phyloP scores from a whole-genome alignment of 2,113 vertebrate species.

The Anarhynchus alexandrinus region DNA sequence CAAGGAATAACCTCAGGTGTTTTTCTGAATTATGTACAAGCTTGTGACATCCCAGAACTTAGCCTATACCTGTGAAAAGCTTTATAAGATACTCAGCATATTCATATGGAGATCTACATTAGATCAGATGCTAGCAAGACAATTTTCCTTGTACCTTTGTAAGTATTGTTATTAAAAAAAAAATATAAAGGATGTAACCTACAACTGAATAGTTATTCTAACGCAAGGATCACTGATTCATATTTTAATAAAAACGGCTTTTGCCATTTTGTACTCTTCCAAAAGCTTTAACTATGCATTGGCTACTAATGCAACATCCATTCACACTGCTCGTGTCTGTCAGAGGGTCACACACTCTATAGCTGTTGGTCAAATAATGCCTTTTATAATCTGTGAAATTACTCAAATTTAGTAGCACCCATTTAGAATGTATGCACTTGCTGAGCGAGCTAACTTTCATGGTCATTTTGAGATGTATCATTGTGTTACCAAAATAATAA shows the following conservation, averaged over 20 bases:
- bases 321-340: neutral
- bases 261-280: conserved; percentile 49
- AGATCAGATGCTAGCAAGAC: conserved; percentile 63
- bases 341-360: neutral
- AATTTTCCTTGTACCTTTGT: conserved; percentile 24
- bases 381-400: neutral
- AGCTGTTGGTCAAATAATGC: neutral
- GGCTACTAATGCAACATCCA: conserved; percentile 29
- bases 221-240: neutral
- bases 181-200: neutral
- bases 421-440: conserved; percentile 12
- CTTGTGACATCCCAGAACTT: conserved; percentile 70
- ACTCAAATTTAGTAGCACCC: neutral
- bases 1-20: conserved; percentile 52
- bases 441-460: neutral
- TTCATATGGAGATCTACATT: conserved; percentile 69
- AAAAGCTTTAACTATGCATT: conserved; percentile 62
- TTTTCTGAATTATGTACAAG: conserved; percentile 39
- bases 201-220: neutral
- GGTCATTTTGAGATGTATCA: neutral
- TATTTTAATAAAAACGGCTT: conserved; percentile 4
- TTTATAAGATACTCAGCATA: conserved; percentile 46
- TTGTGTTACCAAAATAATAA: conserved; percentile 57
- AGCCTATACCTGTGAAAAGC: conserved; percentile 74
- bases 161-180: neutral